Base-by-base conservation (phyloP, 2,113 vertebrate species). In the Etheostoma cragini region DNA sequence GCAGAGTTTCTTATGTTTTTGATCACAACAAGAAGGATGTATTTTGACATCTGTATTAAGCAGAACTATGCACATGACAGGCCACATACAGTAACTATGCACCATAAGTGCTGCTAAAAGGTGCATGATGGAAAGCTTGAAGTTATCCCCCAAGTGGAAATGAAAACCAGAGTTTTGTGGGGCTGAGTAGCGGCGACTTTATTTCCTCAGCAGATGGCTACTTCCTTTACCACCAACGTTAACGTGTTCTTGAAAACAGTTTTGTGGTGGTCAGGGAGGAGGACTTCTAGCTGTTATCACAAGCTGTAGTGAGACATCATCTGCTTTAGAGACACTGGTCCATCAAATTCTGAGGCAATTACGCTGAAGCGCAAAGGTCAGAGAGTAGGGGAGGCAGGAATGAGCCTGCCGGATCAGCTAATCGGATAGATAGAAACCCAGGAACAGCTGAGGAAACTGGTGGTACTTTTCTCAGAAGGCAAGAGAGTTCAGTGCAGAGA, bases 321-420 rank as follows among this genome's bases (percentile, higher is more conserved):
- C 90, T 89, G 82, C 84, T 84, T 88, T 58, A 75, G 89, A 93
- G 89, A 93, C 90, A 91, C 63, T 84, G 80, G 87, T 87, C 90
- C 81, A 84, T 93, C 89, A 88, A 89, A 88, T 76, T 80, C 78
- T 45, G 47, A 93, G 85, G 91, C 90, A 94, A 94, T 94, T 94
- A 93, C 85, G 76, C 67, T 12, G 57, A 88, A 86, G 88, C 83
- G 76, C 76, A 81, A 83, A 86, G 93, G 92, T 93, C 93, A 92
- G 69, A 63, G 68, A 86, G 82, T 57, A 69, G 35, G 65, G 72
- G 75, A 71, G 69, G 73, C 33, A 78, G 71, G 73, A 82, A 58
- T 76, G 87, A 91, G 83, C 70, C 80, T 56, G 68, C 57, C 12
- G 81, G 84, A 93, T 93, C 84, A 79, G 76, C 89, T 94, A 94